Conservation (phyloP, 2,888 invertebrate species). For the Dryadula phaetusa region DNA sequence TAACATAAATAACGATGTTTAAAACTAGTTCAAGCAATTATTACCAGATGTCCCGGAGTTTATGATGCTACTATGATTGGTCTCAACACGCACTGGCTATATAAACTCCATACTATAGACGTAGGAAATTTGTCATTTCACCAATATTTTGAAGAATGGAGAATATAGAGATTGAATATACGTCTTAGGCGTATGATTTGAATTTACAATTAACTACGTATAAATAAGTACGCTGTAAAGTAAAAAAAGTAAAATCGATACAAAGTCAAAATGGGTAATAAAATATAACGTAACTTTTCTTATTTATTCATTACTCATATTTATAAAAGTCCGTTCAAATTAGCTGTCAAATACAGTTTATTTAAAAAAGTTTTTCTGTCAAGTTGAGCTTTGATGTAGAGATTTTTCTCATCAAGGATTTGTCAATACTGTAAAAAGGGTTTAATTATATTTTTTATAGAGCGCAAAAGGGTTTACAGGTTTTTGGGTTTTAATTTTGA, state of each 20-base stretch:
- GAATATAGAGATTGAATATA: no score
- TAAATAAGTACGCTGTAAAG: no score
- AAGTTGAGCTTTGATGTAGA: conserved; percentile 2
- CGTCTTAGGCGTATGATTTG: no score
- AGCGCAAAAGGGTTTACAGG: background rate
- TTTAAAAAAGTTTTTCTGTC: conserved; percentile 1
- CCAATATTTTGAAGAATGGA: no score
- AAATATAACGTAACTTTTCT: background rate
- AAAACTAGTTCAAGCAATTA: no score
- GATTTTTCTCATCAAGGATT: conserved; percentile 14
- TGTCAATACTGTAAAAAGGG: conserved; percentile 2
- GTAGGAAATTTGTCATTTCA: no score
- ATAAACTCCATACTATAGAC: no score
- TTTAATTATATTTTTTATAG: background rate
- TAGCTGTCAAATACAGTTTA: conserved; percentile 20
- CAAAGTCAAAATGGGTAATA: background rate
- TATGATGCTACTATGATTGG: no score
- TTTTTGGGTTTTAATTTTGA: conserved; percentile 1
- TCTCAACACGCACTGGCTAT: no score
- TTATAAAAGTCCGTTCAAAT: background rate
- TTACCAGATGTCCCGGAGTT: no score
- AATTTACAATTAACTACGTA: no score
- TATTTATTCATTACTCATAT: background rate
- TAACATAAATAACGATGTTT: no score
- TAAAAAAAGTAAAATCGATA: background rate